phyloP scores from a whole-genome alignment of 2,888 invertebrate species.

The Geophilus truncorum region DNA sequence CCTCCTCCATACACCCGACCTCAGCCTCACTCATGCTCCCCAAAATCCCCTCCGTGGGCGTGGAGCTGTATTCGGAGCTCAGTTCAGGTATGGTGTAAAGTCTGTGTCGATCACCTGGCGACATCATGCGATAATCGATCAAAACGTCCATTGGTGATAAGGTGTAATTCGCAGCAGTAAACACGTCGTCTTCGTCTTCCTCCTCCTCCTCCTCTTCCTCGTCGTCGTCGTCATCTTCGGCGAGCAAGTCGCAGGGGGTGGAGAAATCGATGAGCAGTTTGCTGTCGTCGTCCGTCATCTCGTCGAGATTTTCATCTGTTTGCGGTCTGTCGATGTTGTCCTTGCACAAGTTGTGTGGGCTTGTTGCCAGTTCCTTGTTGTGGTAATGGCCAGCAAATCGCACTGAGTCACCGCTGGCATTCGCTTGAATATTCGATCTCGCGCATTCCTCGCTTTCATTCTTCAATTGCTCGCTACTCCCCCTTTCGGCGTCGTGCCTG shows the following conservation, averaged over 20 bases:
- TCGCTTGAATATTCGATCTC: not conserved
- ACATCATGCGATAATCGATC: slow-evolving; percentile 29
- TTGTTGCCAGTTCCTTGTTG: not conserved
- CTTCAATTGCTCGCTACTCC: not conserved
- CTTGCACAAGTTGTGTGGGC: not conserved
- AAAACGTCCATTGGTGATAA: slow-evolving; percentile 25
- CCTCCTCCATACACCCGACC: not conserved
- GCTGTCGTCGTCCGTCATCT: not conserved
- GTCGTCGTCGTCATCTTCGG: not conserved
- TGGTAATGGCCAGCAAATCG: not conserved
- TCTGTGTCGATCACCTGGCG: slow-evolving; percentile 21
- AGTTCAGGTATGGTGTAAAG: slow-evolving; percentile 35
- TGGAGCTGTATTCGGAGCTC: slow-evolving; percentile 32
- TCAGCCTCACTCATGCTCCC: slow-evolving; percentile 7
- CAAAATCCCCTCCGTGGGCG: slow-evolving; percentile 29
- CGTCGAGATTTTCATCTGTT: not conserved
- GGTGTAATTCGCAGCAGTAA: not conserved
- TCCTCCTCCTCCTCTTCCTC: slow-evolving; percentile 20
- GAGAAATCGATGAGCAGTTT: not conserved
- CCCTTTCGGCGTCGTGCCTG: slow-evolving; percentile 7
- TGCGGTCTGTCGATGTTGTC: not conserved
- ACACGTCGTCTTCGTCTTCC: slow-evolving; percentile 10
- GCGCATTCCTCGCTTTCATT: not conserved
- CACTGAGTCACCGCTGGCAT: not conserved
- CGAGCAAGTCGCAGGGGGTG: not conserved